phyloP scores from a whole-genome alignment of 2,797 vertebrate genomes.

The Pseudochromis fuscus region DNA sequence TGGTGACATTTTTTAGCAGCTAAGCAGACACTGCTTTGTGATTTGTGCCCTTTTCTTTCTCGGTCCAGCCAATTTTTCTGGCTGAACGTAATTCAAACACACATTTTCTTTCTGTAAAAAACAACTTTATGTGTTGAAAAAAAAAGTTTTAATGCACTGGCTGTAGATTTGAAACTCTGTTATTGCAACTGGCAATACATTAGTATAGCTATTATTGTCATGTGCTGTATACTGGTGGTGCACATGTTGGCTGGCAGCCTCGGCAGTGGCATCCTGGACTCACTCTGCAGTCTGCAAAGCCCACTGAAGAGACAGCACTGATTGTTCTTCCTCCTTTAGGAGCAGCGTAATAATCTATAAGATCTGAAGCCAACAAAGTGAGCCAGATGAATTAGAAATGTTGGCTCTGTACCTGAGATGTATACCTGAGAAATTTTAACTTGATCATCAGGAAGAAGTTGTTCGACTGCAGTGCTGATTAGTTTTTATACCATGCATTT shows the following conservation, averaged over 20 bases:
- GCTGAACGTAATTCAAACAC: conserved; percentile 6
- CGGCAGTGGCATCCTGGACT: too few species aligned
- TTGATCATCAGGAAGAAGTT: too few species aligned
- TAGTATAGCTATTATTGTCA: too few species aligned
- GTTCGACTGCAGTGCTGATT: neutral
- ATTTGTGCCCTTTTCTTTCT: conserved; percentile 9
- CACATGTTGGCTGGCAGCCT: conserved; percentile 1
- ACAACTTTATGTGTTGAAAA: neutral
- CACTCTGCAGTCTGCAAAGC: neutral
- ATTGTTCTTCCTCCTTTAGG: neutral
- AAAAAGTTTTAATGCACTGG: neutral
- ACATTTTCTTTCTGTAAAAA: neutral
- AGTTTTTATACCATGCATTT: neutral
- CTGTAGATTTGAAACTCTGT: neutral
- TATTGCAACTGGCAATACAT: neutral
- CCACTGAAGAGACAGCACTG: neutral
- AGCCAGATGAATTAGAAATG: too few species aligned
- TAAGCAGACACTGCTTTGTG: conserved; percentile 1
- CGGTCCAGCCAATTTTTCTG: neutral
- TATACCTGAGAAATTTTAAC: too few species aligned
- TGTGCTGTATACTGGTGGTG: neutral
- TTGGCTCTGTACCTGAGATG: neutral
- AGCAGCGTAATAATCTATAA: too few species aligned
- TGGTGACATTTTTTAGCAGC: conserved; percentile 16
- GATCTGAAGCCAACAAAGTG: too few species aligned